Evolutionary conservation across 1,140 invertebrate species (phyloP).

Genomic region (Penaeus vannamei): DNA sequence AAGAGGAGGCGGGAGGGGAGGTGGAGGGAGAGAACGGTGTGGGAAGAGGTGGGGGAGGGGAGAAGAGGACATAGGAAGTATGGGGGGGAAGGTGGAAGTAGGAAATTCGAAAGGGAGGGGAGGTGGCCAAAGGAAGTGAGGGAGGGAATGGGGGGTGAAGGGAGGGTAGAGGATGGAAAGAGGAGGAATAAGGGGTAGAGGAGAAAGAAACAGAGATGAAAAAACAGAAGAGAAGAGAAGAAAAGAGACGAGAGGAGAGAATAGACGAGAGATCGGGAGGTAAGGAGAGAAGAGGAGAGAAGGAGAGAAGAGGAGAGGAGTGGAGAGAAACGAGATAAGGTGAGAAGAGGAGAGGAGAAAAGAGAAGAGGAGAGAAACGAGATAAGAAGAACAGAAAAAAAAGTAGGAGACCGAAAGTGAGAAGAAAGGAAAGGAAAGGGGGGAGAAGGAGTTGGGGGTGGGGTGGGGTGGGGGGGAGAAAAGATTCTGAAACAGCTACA

Average conservation of each 20-base stretch:
- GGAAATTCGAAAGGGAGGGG: background rate
- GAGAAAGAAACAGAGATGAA: background rate
- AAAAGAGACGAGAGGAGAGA: background rate
- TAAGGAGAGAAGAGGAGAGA: background rate
- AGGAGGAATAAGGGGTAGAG: background rate
- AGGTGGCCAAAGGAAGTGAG: background rate
- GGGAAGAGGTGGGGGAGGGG: no score
- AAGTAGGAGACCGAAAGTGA: background rate
- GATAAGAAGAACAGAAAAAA: background rate
- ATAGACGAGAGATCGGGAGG: background rate
- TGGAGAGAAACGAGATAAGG: background rate
- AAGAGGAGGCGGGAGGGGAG: no score
- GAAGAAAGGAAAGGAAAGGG: background rate
- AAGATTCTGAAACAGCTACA: background rate
- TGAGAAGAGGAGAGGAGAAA: background rate
- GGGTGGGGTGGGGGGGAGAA: background rate
- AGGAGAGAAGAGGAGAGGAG: background rate
- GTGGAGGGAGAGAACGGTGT: no score
- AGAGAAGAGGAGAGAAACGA: background rate
- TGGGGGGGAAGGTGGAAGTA: no score
- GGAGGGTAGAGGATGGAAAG: background rate
- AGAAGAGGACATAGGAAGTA: no score
- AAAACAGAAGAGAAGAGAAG: background rate
- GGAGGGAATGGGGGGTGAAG: background rate
- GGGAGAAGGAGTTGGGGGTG: background rate